These are phyloP conservation scores for Nicator chloris DNA, from an alignment of 2,113 vertebrate genomes.

Conservation along the genomic window DNA sequence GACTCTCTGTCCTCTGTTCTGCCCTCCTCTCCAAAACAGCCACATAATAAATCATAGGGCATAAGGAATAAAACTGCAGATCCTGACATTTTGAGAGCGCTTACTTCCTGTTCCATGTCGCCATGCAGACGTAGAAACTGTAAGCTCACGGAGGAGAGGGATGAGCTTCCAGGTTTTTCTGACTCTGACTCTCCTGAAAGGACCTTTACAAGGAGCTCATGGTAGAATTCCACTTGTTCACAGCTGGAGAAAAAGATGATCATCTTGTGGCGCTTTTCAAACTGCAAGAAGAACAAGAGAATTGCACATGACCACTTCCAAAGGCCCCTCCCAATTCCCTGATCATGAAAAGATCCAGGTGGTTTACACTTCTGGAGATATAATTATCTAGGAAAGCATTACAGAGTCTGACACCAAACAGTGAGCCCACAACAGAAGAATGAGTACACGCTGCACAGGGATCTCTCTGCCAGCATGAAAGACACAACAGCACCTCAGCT, in stretches of 20 bases:
- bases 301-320: not conserved
- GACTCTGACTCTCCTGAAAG: conserved; percentile 49
- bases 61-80: not conserved
- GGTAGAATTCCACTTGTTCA: conserved; percentile 91
- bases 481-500: not conserved
- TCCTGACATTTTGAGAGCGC: not conserved
- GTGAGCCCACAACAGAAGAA: not conserved
- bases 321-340: not conserved
- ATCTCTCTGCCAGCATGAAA: not conserved
- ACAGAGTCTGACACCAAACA: not conserved
- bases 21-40: conserved; percentile 31
- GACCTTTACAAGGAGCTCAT: conserved; percentile 77
- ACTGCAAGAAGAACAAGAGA: conserved; percentile 66
- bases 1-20: conserved; percentile 34
- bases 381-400: not conserved
- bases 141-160: conserved; percentile 4
- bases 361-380: not conserved
- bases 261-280: conserved; percentile 83
- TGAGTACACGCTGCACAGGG: not conserved
- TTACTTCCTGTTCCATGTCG: conserved; percentile 92
- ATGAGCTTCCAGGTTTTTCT: not conserved
- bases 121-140: conserved; percentile 87
- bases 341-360: not conserved
- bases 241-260: conserved; percentile 92
- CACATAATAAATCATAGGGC: not conserved